A percentile compares a stretch with the other conserved stretches of the same genome.
phyloP scores from a whole-genome alignment of 2,888 invertebrate species.

The Helicoverpa assulta region DNA sequence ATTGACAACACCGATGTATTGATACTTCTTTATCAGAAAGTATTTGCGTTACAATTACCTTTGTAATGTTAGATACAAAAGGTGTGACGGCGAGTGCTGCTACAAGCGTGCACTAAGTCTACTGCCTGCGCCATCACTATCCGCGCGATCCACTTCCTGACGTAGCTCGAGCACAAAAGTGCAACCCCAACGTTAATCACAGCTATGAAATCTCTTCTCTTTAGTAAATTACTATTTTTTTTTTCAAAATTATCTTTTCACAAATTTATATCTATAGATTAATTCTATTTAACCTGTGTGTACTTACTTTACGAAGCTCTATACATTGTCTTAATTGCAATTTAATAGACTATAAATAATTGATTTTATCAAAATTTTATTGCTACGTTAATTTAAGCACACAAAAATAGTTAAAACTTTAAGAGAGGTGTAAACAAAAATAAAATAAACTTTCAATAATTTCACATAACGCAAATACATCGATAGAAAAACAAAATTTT shows the following conservation, averaged over 20 bases:
- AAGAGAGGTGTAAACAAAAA: constrained; percentile 73
- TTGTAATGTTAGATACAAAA: constrained; percentile 49
- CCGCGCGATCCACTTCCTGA: constrained; percentile 66
- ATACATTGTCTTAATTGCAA: constrained; percentile 89
- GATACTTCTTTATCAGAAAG: constrained; percentile 70
- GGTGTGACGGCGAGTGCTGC: constrained; percentile 38
- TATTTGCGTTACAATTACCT: constrained; percentile 78
- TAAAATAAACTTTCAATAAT: constrained; percentile 69
- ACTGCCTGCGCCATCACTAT: constrained; percentile 67
- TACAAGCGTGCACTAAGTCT: constrained; percentile 72
- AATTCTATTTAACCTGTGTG: constrained; percentile 87
- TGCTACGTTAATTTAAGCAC: constrained; percentile 85
- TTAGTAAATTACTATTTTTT: constrained; percentile 77
- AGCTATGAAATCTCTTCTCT: constrained; percentile 89
- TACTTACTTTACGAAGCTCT: constrained; percentile 89
- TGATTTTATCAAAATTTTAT: constrained; percentile 89
- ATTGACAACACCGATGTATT: constrained; percentile 83
- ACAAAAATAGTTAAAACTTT: constrained; percentile 78
- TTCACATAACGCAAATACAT: constrained; percentile 72
- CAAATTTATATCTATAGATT: constrained; percentile 80
- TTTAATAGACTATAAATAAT: constrained; percentile 88
- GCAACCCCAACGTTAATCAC: constrained; percentile 85
- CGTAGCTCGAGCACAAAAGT: constrained; percentile 86
- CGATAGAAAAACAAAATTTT: constrained; percentile 82
- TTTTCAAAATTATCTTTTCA: constrained; percentile 74